Conservation (phyloP, 2,113 vertebrate species). For the Oreotrochilus melanogaster region DNA sequence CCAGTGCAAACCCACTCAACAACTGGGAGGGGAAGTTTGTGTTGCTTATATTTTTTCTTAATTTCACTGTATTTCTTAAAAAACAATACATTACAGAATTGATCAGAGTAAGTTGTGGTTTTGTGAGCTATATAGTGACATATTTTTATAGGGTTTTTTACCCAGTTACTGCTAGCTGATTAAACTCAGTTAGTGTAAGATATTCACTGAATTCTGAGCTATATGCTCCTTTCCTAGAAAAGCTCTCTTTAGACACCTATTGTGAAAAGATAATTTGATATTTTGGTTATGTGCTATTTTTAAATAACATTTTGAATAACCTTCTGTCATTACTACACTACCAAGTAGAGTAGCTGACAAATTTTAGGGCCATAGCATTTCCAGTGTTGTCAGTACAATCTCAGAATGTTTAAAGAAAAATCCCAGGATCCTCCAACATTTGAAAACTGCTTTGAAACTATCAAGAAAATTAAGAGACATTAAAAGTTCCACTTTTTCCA, state of each 20-base stretch:
- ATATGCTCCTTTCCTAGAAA: background rate
- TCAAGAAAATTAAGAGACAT: background rate
- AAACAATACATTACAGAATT: background rate
- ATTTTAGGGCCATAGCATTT: background rate
- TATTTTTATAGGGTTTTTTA: background rate
- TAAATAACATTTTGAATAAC: background rate
- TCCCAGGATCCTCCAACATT: background rate
- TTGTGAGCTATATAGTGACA: background rate
- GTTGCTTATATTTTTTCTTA: background rate
- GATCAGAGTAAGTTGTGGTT: background rate
- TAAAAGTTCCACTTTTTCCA: background rate
- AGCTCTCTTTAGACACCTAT: background rate
- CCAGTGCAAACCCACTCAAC: background rate
- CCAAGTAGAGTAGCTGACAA: background rate
- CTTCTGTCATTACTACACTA: background rate
- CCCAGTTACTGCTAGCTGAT: background rate
- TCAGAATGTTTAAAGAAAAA: background rate
- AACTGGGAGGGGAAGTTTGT: rapidly evolving
- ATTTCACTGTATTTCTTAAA: background rate
- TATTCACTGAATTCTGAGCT: background rate
- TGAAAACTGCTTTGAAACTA: background rate
- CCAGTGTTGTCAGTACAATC: background rate
- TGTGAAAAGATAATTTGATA: background rate
- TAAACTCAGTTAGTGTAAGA: background rate
- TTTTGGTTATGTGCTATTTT: background rate